These are phyloP conservation scores for Merodon equestris DNA, from an alignment of 2,888 invertebrate species.

Conservation along the genomic window DNA sequence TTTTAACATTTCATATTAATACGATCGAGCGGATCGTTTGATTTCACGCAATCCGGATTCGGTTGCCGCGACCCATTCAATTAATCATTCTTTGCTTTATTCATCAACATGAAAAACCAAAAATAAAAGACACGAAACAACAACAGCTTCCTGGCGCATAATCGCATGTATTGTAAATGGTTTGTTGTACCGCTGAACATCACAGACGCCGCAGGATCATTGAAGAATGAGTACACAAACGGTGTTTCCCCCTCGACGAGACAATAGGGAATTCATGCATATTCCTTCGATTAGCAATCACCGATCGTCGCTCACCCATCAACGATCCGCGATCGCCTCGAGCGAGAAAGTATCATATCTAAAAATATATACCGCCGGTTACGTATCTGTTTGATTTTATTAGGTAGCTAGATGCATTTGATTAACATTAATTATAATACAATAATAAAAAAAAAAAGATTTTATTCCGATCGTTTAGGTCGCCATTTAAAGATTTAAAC, in stretches of 20 bases:
- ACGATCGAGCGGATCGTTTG: constrained; percentile 38
- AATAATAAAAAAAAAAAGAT: no score
- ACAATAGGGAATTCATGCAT: background rate
- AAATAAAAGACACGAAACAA: background rate
- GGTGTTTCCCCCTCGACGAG: constrained; percentile 7
- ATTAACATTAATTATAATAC: constrained; percentile 64
- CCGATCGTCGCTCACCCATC: background rate
- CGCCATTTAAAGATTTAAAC: constrained; percentile 54
- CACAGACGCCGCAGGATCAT: constrained; percentile 22
- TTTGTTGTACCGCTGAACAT: constrained; percentile 13
- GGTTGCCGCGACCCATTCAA: constrained; percentile 35
- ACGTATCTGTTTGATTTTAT: constrained; percentile 23
- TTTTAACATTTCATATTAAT: constrained; percentile 26
- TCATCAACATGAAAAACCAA: constrained; percentile 23
- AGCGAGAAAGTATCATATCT: constrained; percentile 38
- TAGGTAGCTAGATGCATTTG: constrained; percentile 48
- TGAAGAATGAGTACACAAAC: background rate
- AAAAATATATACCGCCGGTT: background rate
- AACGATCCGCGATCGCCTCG: constrained; percentile 7
- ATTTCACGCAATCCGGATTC: constrained; percentile 58
- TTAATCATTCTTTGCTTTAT: constrained; percentile 48
- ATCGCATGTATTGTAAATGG: constrained; percentile 3
- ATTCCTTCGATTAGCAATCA: background rate
- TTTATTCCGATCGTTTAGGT: constrained; percentile 41
- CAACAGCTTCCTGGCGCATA: constrained; percentile 55